A percentile compares a stretch with the other conserved stretches of the same genome.
Evolutionary conservation across 2,888 invertebrate species (phyloP).

Genomic region (Limnephilus lunatus): DNA sequence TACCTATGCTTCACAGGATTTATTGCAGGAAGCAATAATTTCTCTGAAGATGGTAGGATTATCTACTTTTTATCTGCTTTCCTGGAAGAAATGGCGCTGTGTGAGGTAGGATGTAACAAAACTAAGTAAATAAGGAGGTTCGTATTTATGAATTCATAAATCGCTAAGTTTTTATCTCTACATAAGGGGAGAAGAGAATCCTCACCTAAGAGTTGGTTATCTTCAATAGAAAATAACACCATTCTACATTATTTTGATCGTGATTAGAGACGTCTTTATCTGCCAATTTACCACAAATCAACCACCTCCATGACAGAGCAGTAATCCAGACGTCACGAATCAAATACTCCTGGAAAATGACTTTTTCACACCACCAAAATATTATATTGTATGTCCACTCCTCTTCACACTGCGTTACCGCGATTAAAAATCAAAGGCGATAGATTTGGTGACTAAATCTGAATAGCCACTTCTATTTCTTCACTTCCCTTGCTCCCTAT

Average conservation of each 20-base stretch:
- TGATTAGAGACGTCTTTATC: background rate
- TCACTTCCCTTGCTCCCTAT: background rate
- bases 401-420: too few relatives aligned
- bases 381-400: too few relatives aligned
- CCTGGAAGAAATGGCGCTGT: background rate
- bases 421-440: too few relatives aligned
- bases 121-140: background rate
- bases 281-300: background rate
- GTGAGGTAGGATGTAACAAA: background rate
- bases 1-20: background rate
- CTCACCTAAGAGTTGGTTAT: background rate
- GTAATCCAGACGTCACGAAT: background rate
- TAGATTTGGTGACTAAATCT: too few relatives aligned
- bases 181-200: background rate
- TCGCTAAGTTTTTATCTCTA: background rate
- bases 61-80: background rate
- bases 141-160: background rate
- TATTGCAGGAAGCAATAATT: background rate
- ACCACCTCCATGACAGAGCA: background rate
- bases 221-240: background rate
- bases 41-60: background rate
- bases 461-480: too few relatives aligned
- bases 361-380: too few relatives aligned
- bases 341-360: background rate
- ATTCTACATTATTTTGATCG: background rate